phyloP scores from a whole-genome alignment of 2,113 vertebrate genomes.

The Elephas maximus region DNA sequence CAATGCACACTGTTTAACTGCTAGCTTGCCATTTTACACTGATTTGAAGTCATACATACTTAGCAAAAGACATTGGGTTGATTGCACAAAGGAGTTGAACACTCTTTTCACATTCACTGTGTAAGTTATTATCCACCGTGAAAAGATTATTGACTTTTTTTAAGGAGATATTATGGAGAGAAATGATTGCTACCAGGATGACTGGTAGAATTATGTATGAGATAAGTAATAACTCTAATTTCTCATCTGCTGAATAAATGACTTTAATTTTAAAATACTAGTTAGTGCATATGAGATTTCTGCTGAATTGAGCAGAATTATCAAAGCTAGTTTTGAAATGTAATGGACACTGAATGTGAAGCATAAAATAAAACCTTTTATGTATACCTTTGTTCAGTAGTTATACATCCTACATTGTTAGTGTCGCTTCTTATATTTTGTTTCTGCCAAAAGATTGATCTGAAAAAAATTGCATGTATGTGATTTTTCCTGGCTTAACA shows the following conservation, averaged over 20 bases:
- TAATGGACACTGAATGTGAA: conserved; percentile 86
- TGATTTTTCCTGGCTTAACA: neutral
- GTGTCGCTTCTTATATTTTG: neutral
- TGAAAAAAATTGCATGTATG: neutral
- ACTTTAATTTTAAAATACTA: conserved; percentile 87
- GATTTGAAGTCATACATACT: conserved; percentile 88
- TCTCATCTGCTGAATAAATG: conserved; percentile 87
- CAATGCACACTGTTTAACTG: conserved; percentile 89
- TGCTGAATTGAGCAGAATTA: conserved; percentile 88
- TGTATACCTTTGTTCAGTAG: conserved; percentile 10
- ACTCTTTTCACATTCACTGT: conserved; percentile 82
- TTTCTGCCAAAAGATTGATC: conserved; percentile 26
- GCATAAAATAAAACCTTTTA: conserved; percentile 31
- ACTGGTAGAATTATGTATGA: conserved; percentile 90
- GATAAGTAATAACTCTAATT: conserved; percentile 89
- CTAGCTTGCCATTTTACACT: conserved; percentile 86
- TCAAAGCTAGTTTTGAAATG: conserved; percentile 84
- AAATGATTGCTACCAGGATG: conserved; percentile 82
- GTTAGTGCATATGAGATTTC: conserved; percentile 81
- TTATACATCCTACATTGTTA: neutral
- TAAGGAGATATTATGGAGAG: conserved; percentile 78
- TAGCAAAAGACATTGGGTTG: conserved; percentile 87
- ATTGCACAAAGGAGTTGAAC: conserved; percentile 79
- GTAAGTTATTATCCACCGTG: conserved; percentile 89
- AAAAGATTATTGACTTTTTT: conserved; percentile 90